These are phyloP conservation scores for Cecropterus lyciades DNA, from an alignment of 1,140 invertebrate genomes.

Conservation along the genomic window DNA sequence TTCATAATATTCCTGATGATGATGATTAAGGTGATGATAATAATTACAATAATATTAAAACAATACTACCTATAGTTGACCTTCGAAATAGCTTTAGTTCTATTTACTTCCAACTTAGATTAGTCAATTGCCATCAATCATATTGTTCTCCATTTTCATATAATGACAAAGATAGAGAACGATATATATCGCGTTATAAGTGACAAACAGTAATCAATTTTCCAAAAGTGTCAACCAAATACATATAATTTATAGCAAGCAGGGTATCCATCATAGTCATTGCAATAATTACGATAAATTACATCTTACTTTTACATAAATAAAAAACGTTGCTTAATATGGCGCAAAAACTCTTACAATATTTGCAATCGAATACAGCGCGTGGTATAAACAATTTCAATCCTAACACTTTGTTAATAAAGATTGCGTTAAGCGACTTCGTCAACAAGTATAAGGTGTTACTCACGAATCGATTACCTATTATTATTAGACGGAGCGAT, in stretches of 20 bases:
- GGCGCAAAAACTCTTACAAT: conserved; percentile 5
- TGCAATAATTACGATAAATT: conserved; percentile 28
- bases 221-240: not conserved
- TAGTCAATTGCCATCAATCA: too few species aligned
- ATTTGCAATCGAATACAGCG: not conserved
- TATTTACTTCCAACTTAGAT: too few species aligned
- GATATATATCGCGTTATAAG: not conserved
- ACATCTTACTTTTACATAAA: conserved; percentile 11
- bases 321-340: conserved; percentile 16
- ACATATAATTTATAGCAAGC: not conserved
- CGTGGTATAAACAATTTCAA: not conserved
- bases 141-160: too few species aligned
- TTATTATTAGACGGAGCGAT: conserved; percentile 23
- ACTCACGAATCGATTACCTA: conserved; percentile 19
- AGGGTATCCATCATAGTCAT: conserved; percentile 12
- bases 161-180: not conserved
- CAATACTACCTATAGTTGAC: too few species aligned
- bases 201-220: conserved; percentile 3
- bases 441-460: conserved; percentile 1
- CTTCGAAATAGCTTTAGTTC: too few species aligned
- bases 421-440: not conserved
- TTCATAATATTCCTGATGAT: too few species aligned
- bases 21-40: too few species aligned
- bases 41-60: too few species aligned
- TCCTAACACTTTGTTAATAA: not conserved